Percentiles rank a stretch among this genome's conserved stretches.
Evolutionary conservation across 2,888 invertebrate species (phyloP).

Genomic region (Acrobasis repandana): DNA sequence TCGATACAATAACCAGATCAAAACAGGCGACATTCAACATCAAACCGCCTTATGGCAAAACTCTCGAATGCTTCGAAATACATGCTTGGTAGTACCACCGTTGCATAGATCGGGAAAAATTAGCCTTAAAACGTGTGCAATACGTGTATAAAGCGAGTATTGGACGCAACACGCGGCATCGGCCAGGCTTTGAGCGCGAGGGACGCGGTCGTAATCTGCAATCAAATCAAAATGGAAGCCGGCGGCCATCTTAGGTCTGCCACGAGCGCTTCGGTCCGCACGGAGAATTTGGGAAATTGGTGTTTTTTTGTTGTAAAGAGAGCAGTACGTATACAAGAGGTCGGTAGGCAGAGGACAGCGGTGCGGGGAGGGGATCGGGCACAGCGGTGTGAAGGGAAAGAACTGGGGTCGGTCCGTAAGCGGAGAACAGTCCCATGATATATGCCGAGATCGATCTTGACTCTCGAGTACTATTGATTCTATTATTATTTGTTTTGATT

Average conservation of each 20-base stretch:
- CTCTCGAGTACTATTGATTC: conserved; percentile 8
- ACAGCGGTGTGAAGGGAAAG: conserved; percentile 82
- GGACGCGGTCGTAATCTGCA: conserved; percentile 77
- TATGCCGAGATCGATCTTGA: conserved; percentile 48
- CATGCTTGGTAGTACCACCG: conserved; percentile 51
- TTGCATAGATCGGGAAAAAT: conserved; percentile 73
- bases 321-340: conserved; percentile 78
- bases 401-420: conserved; percentile 56
- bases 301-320: conserved; percentile 82
- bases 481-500: background rate
- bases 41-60: conserved; percentile 36
- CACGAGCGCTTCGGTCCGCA: conserved; percentile 75
- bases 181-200: conserved; percentile 75
- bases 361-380: conserved; percentile 65
- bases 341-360: conserved; percentile 75
- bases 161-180: conserved; percentile 61
- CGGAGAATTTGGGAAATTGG: conserved; percentile 82
- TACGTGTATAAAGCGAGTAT: conserved; percentile 64
- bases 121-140: conserved; percentile 78
- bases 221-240: conserved; percentile 83
- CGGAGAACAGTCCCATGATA: conserved; percentile 44
- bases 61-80: conserved; percentile 23
- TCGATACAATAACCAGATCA: conserved; percentile 65
- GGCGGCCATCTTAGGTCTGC: conserved; percentile 79
- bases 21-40: conserved; percentile 29